A percentile compares a stretch with the other conserved stretches of the same genome.
Evolutionary conservation across 2,797 vertebrate genomes (phyloP).

Genomic region (Buphagus erythrorhynchus): DNA sequence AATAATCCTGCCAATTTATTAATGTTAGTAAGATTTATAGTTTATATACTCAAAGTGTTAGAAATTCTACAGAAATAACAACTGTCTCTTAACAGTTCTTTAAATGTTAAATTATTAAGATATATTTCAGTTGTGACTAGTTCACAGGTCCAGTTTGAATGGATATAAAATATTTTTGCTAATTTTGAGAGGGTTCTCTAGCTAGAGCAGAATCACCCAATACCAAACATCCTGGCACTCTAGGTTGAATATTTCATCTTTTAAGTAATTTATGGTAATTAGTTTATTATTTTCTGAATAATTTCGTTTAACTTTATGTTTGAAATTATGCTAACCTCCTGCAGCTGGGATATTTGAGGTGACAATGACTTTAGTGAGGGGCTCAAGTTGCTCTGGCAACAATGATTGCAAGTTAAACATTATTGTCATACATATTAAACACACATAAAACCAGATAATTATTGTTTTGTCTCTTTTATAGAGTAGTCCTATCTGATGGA

Average conservation of each 20-base stretch:
- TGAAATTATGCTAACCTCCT: conserved; percentile 3
- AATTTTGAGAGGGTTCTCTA: neutral
- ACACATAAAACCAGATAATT: neutral
- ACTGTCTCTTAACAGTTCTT: conserved; percentile 18
- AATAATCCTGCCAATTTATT: conserved; percentile 43
- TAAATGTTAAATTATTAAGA: conserved; percentile 15
- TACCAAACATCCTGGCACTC: neutral
- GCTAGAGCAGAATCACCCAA: neutral
- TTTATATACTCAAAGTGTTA: neutral
- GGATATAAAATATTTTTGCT: neutral
- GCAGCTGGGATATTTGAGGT: neutral
- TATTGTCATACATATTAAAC: conserved; percentile 16
- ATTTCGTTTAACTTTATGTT: neutral
- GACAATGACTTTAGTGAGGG: neutral
- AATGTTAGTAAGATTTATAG: conserved; percentile 5
- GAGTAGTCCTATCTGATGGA: neutral
- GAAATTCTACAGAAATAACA: conserved; percentile 1
- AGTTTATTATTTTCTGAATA: conserved; percentile 8
- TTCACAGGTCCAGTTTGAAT: neutral
- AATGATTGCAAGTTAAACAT: neutral
- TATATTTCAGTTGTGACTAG: neutral
- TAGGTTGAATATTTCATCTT: neutral
- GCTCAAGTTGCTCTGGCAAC: neutral
- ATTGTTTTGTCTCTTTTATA: neutral
- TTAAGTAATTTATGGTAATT: neutral